Conservation (phyloP, 2,797 vertebrate species). For the Philypnodon macrostomus region DNA sequence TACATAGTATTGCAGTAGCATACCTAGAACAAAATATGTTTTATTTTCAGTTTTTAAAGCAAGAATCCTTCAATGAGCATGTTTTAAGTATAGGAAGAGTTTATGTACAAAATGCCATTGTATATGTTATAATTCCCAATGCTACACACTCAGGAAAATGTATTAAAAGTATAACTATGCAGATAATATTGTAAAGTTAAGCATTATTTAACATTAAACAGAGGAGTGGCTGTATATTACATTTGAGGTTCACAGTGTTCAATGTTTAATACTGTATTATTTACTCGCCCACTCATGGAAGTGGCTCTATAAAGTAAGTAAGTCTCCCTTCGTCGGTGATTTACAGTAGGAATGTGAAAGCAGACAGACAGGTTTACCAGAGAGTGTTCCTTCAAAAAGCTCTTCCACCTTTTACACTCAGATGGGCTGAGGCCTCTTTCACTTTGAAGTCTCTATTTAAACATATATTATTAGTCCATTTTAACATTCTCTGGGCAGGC, state of each 20-base stretch:
- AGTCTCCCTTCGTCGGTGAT: conserved; percentile 16
- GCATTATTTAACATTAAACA: neutral
- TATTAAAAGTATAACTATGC: neutral
- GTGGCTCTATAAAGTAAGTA: conserved; percentile 21
- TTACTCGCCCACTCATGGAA: conserved; percentile 19
- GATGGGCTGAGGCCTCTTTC: conserved; percentile 40
- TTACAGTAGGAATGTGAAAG: conserved; percentile 20
- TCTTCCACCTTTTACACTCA: conserved; percentile 38
- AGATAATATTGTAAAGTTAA: neutral
- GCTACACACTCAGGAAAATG: neutral
- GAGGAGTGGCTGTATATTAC: neutral
- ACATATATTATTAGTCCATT: neutral
- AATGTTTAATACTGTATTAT: conserved; percentile 48
- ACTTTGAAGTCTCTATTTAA: conserved; percentile 10
- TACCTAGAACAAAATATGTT: too few species aligned
- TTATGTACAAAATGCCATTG: too few species aligned
- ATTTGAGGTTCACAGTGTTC: conserved; percentile 18
- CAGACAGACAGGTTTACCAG: conserved; percentile 68
- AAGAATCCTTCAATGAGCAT: too few species aligned
- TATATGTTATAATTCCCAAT: neutral
- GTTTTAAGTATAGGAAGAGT: too few species aligned
- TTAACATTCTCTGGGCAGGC: conserved; percentile 5
- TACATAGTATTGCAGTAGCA: too few species aligned
- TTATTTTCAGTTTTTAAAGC: too few species aligned
- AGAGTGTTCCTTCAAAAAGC: conserved; percentile 29